These are phyloP conservation scores for Listrodromus nycthemerus DNA, from an alignment of 2,888 invertebrate genomes.

Conservation along the genomic window DNA sequence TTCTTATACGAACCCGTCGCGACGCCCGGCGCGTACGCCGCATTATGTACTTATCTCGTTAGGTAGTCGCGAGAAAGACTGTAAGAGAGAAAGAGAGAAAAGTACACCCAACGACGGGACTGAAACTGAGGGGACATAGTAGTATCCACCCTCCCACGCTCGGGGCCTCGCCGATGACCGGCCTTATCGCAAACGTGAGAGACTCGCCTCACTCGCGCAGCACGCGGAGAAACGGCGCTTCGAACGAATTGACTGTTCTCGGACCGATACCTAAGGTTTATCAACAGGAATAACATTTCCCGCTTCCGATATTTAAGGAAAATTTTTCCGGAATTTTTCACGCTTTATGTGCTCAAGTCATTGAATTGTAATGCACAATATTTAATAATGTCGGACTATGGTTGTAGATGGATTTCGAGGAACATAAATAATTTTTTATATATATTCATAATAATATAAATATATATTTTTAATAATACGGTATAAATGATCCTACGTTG, in stretches of 20 bases:
- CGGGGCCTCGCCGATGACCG: constrained; percentile 36
- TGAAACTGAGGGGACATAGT: constrained; percentile 31
- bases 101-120: constrained; percentile 1
- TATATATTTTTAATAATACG: too few relatives aligned
- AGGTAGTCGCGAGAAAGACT: constrained; percentile 31
- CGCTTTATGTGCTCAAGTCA: neutral
- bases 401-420: neutral
- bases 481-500: neutral
- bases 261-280: neutral
- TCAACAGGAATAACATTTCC: neutral
- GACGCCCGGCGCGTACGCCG: constrained; percentile 50
- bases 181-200: constrained; percentile 47
- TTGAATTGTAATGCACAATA: neutral
- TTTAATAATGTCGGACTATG: neutral
- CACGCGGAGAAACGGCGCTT: constrained; percentile 10
- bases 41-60: constrained; percentile 64
- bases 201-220: constrained; percentile 29
- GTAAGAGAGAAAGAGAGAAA: neutral
- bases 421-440: neutral
- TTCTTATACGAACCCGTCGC: constrained; percentile 56
- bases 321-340: too few relatives aligned
- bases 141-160: constrained; percentile 73
- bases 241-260: neutral
- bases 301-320: too few relatives aligned
- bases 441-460: neutral